Evolutionary conservation across 2,888 invertebrate species (phyloP), one percentile per base, ranked within the genome.

Genomic region (Cantharis rustica): DNA sequence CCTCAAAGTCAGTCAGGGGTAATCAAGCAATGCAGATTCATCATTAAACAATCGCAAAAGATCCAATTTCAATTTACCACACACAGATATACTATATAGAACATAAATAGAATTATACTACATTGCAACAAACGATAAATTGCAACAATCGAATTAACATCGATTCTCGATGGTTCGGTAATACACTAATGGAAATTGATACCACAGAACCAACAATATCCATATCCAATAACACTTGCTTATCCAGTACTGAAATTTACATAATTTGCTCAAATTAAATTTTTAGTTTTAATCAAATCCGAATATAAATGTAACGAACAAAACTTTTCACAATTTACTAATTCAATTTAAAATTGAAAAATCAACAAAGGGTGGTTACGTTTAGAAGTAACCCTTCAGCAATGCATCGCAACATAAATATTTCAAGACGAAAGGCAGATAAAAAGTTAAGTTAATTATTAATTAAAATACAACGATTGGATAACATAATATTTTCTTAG

Each of bases 11-110:
- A 31, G 31, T 31, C 1, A 13, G 5, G 31, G 31, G 31, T 31
- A 31, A 31, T 31, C 31, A 31, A 31, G 31, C 13, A 13, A 31
- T 31, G 75, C 72, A 76, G 31, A 47, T 16, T 76, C 72, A 76
- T 76, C 75, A 71, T 66, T 20, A 13, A 47, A 31, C 20, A 71
- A 75, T 75, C 71, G 68, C 31, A 71, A 27, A 68, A 72, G 72
- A 76, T 69, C 69, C 47, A 72, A 76, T 72, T 75, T 64, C 61
- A 17, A 31, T 16, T 61, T 61, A 71, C 17, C 23, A 62, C 31
- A 71, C 75, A 10, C 31, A 31, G 31, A 31, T 13, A 27, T 20
- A 26, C n/a, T n/a, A n/a, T n/a, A n/a, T 31, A 17, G 20, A n/a
- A 64, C 64, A 17, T 20, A 64, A 64, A 64, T 64, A 20, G 16